Evolutionary conservation across 1,140 invertebrate species (phyloP), one percentile per base, ranked within the genome.

Genomic region (Leptopilina clavipes): DNA sequence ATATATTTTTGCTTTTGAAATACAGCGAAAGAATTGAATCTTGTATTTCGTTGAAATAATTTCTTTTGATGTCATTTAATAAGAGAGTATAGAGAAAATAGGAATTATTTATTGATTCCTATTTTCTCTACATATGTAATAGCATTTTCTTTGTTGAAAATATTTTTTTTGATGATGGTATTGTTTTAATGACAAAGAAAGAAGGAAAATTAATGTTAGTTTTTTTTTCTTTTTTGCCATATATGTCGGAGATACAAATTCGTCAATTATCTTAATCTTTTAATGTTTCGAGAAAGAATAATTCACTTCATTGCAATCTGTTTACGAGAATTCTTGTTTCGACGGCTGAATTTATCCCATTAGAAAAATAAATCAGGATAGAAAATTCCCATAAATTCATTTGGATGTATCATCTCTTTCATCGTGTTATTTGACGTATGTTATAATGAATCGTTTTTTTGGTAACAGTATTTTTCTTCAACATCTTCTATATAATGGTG

Each of bases 381-480:
- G 12, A 2, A 65, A 25, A 65, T 10, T 65, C 59, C 59, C 22
- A 65, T 65, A 65, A 14, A 65, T 65, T 65, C 59, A 65, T 65
- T 65, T 37, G 25, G 12, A 65, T n/a, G 14, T n/a, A 31, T 59
- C 56, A 22, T 59, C 19, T 25, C 12, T 59, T 25, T 25, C 19
- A 22, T 31, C 19, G 11, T 48, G 14, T n/a, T 14, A 0, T 48
- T 52, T 52, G 3, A 31, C 3, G 19, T 65, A 19, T 25, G 11
- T 11, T 25, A 65, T 65, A 31, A 65, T 31, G 12, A 65, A 65
- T 40, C 8, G 37, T 40, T 7, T 40, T 7, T 31, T 31, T 31
- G 11, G 56, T 25, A 65, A 25, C 14, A 12, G 18, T 22, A 5
- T 65, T 56, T 9, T 56, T 56, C 18, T 10, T 25, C 22, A 12